Conservation (phyloP, 2,113 vertebrate species). For the Macrotis lagotis region DNA sequence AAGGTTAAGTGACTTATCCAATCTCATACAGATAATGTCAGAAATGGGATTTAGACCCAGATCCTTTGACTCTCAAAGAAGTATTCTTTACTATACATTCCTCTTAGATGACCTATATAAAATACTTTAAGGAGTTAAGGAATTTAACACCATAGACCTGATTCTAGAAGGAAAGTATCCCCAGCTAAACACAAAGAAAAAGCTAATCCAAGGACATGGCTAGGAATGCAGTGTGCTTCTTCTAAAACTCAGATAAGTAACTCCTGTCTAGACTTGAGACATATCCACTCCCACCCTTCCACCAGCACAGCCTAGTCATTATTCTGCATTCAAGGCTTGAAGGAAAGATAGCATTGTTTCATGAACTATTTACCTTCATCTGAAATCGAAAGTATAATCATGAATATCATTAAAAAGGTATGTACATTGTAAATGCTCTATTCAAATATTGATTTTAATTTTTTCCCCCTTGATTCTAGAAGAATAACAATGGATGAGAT, state of each 20-base stretch:
- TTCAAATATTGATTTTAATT: background rate
- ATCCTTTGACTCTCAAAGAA: background rate
- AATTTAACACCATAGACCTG: background rate
- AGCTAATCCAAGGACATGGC: background rate
- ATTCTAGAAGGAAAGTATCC: background rate
- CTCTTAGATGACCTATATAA: background rate
- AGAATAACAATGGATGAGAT: background rate
- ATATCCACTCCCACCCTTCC: background rate
- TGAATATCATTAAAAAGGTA: background rate
- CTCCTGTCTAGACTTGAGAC: background rate
- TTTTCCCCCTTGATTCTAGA: background rate
- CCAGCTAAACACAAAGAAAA: background rate
- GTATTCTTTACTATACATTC: background rate
- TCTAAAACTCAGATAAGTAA: background rate
- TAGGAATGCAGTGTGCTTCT: background rate
- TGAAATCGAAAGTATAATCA: background rate
- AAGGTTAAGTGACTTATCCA: background rate
- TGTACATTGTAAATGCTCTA: background rate
- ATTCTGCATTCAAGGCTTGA: background rate
- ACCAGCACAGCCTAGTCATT: background rate
- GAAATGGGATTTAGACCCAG: background rate
- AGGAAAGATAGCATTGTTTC: background rate
- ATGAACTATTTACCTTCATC: background rate
- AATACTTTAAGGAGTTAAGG: background rate
- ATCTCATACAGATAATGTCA: background rate